A percentile compares a stretch with the other conserved stretches of the same genome.
phyloP scores from a whole-genome alignment of 2,797 vertebrate genomes.

The Bufotes viridis region DNA sequence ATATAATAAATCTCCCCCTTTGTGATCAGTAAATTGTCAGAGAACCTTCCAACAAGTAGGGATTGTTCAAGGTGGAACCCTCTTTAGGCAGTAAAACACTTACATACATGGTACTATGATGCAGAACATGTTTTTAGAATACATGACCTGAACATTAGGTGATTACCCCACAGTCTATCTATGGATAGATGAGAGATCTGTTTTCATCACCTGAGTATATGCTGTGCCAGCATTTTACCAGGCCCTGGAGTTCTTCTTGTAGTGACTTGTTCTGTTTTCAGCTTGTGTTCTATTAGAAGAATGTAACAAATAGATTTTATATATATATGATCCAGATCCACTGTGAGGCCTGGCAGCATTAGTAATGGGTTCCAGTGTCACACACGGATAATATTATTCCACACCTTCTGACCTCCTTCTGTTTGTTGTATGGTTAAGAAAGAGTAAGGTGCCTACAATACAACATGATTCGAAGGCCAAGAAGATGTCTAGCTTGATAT shows the following conservation, averaged over 20 bases:
- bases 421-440: no score
- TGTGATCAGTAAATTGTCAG: no score
- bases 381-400: background rate
- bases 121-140: background rate
- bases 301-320: background rate
- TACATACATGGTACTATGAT: no score
- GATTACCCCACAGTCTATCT: background rate
- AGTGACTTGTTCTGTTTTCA: conserved; percentile 2
- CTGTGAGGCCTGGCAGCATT: background rate
- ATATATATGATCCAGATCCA: background rate
- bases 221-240: background rate
- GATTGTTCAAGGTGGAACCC: no score
- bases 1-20: no score
- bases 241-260: background rate
- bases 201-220: background rate
- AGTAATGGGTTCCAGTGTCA: background rate
- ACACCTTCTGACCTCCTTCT: background rate
- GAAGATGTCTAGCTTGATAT: no score
- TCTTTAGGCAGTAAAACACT: background rate
- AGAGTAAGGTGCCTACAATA: no score
- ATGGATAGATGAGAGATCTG: background rate
- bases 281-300: background rate
- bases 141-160: background rate
- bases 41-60: no score
- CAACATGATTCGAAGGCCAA: no score